Evolutionary conservation across 2,888 invertebrate species (phyloP).

Genomic region (Habrosyne pyritoides): DNA sequence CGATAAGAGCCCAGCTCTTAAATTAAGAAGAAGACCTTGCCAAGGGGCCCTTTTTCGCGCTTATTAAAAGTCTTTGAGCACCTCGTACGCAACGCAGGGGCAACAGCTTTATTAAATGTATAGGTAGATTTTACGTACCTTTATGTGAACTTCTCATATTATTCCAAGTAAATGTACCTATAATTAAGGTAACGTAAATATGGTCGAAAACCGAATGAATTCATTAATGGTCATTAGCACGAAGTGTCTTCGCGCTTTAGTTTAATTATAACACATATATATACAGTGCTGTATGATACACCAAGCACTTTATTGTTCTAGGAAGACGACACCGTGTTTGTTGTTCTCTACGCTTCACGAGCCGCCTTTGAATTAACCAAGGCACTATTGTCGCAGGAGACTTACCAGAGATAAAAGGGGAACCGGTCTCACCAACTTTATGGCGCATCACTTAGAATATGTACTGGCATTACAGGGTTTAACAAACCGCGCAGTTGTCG

Average conservation of each 20-base stretch:
- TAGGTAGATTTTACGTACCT: too few species aligned
- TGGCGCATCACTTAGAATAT: slow-evolving; percentile 61
- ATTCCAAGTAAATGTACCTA: too few species aligned
- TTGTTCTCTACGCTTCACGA: slow-evolving; percentile 49
- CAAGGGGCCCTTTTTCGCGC: too few species aligned
- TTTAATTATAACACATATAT: slow-evolving; percentile 31
- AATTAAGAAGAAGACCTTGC: too few species aligned
- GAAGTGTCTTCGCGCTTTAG: slow-evolving; percentile 29
- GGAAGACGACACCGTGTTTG: slow-evolving; percentile 66
- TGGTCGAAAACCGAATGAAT: too few species aligned
- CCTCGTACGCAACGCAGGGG: too few species aligned
- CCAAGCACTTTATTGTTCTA: slow-evolving; percentile 55
- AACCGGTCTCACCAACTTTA: slow-evolving; percentile 66
- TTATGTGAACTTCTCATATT: too few species aligned
- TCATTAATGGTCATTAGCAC: too few species aligned
- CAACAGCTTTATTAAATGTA: too few species aligned
- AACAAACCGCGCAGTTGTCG: slow-evolving; percentile 33
- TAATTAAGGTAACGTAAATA: too few species aligned
- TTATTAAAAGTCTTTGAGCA: too few species aligned
- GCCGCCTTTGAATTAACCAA: slow-evolving; percentile 63
- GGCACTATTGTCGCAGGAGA: slow-evolving; percentile 58
- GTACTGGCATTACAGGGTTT: slow-evolving; percentile 38
- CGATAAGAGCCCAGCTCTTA: too few species aligned
- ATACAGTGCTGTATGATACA: not conserved
- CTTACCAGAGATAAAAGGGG: slow-evolving; percentile 64